Base-by-base conservation (phyloP, 2,888 invertebrate species). In the Pachymerium ferrugineum region DNA sequence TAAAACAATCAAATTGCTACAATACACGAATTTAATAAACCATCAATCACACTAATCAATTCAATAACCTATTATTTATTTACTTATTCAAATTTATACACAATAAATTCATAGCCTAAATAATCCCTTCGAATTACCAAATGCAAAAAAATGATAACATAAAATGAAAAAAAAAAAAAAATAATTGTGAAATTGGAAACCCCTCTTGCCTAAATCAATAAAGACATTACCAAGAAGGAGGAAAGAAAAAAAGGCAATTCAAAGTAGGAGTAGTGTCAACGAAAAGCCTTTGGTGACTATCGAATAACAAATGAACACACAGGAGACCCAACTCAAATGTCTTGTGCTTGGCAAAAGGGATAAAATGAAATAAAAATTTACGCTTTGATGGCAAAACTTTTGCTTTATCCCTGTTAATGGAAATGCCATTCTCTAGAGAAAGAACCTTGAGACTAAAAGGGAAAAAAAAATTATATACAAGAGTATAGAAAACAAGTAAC, bases 271-370 rank as follows among this genome's bases (percentile, higher is more conserved):
- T 47, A 47, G 47, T 47, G 47, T 47, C 47, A 47, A 47, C 19
- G 47, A 47, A 47, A 47, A 47, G 47, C 47, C 47, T 47, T 47
- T 47, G 47, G 47, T 47, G 47, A 47, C 47, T 47, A 47, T 47
- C 47, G 47, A 47, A 47, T 47, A 47, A 47, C 47, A 47, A 47
- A 47, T 47, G 47, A 47, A 47, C 47, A 19, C 47, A 47, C 47
- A 6, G 19, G 47, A 47, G 47, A 47, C 47, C 47, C 16, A 47
- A 47, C 47, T 47, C 47, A 47, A 47, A 47, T 47, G 47, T 47
- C 47, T 14, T 22, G 16, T 47, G 8, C 47, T 8, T 16, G 16
- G 16, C n/a, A n/a, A 47, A 47, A 19, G 47, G 47, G 47, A 47
- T 47, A 47, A 47, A 47, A 47, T 16, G 47, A 47, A 47, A 47